phyloP scores from a whole-genome alignment of 1,140 invertebrate genomes.

The Coptotermes formosanus region DNA sequence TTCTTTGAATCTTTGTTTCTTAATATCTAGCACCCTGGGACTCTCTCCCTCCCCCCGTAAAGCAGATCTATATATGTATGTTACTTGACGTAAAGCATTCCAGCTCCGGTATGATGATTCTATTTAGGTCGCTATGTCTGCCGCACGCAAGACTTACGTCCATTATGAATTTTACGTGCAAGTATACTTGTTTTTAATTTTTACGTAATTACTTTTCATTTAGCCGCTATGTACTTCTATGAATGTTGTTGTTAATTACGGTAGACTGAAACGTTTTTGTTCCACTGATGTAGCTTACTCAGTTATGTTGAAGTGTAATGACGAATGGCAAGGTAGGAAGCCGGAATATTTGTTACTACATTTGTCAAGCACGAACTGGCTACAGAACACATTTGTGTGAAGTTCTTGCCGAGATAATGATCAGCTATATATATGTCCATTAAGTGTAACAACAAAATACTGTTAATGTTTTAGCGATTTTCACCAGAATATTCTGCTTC shows the following conservation, averaged over 20 bases:
- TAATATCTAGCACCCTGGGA: too few species aligned
- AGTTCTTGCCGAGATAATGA: not conserved
- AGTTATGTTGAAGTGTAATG: not conserved
- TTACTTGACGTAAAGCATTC: not conserved
- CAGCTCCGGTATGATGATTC: not conserved
- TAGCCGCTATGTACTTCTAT: not conserved
- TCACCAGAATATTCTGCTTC: too few species aligned
- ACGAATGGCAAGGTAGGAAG: not conserved
- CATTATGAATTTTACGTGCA: not conserved
- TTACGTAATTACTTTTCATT: not conserved
- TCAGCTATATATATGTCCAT: too few species aligned
- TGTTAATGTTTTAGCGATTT: too few species aligned
- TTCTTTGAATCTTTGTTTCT: too few species aligned
- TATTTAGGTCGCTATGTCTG: not conserved
- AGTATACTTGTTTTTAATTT: not conserved
- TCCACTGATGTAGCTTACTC: not conserved
- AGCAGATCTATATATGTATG: too few species aligned
- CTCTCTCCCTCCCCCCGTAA: too few species aligned
- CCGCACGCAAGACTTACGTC: not conserved
- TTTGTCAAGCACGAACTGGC: not conserved
- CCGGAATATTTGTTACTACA: not conserved
- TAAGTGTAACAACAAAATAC: too few species aligned
- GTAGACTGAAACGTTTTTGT: not conserved
- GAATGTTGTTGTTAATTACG: not conserved
- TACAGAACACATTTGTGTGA: not conserved